Evolutionary conservation across 2,113 vertebrate species (phyloP), one percentile per base, ranked within the genome.

Genomic region (Vulpes lagopus): DNA sequence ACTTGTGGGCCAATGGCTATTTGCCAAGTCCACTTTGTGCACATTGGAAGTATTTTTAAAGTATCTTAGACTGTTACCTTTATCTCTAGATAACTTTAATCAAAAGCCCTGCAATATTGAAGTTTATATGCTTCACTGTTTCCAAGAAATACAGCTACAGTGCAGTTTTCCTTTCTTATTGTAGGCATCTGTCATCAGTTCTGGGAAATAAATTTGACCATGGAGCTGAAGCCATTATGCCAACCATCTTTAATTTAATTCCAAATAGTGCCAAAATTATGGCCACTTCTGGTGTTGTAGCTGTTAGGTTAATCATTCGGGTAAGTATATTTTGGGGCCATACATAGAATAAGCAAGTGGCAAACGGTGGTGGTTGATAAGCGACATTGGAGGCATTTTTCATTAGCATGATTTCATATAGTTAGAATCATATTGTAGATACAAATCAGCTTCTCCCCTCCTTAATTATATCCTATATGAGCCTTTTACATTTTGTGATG

Each of bases 251-350:
- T 98, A 99, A 99, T 98, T 99, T 99, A n/a, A 99, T 99, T 98
- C 99, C 99, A 12, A 99, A 99, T 98, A 99, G 99, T 98, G 99
- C 99, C 99, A 99, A 99, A 99, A 98, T 99, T 97, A 99, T 99
- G 99, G 99, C 99, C 97, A 99, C 99, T n/a, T 99, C 99, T 17
- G 99, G 99, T 71, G 98, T 99, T 95, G 99, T 99, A 92, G 98
- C 98, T 95, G 99, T 99, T 96, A 99, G 99, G 96, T 99, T 99
- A 98, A 99, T 99, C 96, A 99, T 99, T 95, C 99, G 99, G 98
- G 99, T 99, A 97, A 99, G 99, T 98, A 91, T 62, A 19, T 51
- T 38, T 85, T 73, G 95, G n/a, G 38, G 23, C 62, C 27, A 9
- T 57, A 32, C 8, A 5, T 94, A 19, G 49, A 84, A 20, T 65